phyloP scores from a whole-genome alignment of 1,140 invertebrate species.

The Cryptotermes secundus region DNA sequence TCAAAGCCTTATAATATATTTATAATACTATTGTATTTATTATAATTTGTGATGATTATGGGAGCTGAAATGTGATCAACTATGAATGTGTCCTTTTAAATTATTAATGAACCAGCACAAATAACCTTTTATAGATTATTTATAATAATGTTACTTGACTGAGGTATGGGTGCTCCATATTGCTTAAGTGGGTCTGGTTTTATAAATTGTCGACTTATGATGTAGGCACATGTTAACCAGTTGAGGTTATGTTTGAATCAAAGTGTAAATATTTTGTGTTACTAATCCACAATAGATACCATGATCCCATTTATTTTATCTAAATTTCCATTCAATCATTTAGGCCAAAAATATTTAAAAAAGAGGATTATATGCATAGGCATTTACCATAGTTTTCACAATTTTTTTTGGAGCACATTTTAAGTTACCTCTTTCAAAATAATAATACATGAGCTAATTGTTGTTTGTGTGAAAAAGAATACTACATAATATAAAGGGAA shows the following conservation, averaged over 20 bases:
- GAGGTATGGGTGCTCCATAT: constrained; percentile 24
- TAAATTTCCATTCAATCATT: neutral
- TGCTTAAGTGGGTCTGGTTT: neutral
- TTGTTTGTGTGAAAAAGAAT: neutral
- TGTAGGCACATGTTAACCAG: neutral
- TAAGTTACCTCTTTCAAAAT: constrained; percentile 10
- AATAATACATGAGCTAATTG: constrained; percentile 11
- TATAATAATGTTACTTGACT: constrained; percentile 23
- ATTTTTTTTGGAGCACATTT: neutral
- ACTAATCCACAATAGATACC: neutral
- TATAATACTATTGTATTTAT: constrained; percentile 13
- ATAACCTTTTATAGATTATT: constrained; percentile 29
- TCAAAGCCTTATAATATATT: neutral
- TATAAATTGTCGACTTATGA: neutral
- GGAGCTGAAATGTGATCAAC: constrained; percentile 27
- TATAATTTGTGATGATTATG: constrained; percentile 29
- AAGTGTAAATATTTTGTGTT: neutral
- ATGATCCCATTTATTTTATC: neutral
- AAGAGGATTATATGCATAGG: neutral
- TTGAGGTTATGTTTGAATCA: neutral
- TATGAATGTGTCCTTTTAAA: constrained; percentile 27
- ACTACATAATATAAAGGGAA: neutral
- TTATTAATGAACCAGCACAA: constrained; percentile 32
- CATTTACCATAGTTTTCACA: neutral
- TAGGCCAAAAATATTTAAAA: neutral